A percentile compares a stretch with the other conserved stretches of the same genome.
Conservation (phyloP, 2,888 invertebrate species). For the Sinotaia quadrata region DNA sequence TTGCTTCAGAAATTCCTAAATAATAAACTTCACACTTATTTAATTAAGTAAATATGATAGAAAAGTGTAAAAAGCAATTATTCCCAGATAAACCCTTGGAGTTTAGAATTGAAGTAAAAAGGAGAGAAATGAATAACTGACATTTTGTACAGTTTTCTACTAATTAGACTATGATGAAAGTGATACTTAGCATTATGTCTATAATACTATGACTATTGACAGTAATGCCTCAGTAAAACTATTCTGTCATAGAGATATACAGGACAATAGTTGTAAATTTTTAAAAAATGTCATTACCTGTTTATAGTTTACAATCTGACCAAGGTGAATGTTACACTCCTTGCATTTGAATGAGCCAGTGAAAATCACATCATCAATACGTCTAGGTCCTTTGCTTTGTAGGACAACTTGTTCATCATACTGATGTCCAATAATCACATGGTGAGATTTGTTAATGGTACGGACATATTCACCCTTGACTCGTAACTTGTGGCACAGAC, state of each 20-base stretch:
- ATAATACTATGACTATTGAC: too few species aligned
- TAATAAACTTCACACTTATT: too few species aligned
- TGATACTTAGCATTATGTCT: not conserved
- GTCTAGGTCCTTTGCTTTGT: not conserved
- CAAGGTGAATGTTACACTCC: constrained; percentile 43
- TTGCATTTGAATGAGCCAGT: constrained; percentile 45
- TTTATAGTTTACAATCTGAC: constrained; percentile 40
- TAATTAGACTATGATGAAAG: not conserved
- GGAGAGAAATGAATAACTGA: too few species aligned
- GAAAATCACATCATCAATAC: constrained; percentile 30
- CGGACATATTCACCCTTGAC: constrained; percentile 17
- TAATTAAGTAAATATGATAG: too few species aligned
- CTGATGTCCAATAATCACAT: constrained; percentile 24
- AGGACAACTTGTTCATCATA: constrained; percentile 32
- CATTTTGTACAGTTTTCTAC: too few species aligned
- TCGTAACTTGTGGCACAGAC: constrained; percentile 19
- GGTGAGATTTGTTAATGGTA: constrained; percentile 27
- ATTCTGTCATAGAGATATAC: too few species aligned
- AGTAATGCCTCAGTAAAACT: too few species aligned
- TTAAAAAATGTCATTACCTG: constrained; percentile 7
- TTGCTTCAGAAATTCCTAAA: too few species aligned
- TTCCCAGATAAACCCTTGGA: too few species aligned
- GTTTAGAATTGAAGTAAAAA: too few species aligned
- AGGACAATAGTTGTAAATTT: too few species aligned
- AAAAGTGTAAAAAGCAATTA: too few species aligned